phyloP scores from a whole-genome alignment of 2,797 vertebrate species.

The Trachops cirrhosus region DNA sequence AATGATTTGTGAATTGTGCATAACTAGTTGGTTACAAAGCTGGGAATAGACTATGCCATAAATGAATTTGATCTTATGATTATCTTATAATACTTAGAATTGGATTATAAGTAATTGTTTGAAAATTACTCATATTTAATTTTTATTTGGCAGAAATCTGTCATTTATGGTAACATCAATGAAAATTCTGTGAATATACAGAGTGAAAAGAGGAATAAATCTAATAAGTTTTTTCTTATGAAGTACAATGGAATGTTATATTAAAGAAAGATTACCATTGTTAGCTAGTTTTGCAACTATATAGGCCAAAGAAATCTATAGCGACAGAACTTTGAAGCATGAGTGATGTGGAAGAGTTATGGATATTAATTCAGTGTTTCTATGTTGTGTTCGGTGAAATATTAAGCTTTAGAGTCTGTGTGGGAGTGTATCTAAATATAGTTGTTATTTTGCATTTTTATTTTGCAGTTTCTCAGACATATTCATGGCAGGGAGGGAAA shows the following conservation, averaged over 20 bases:
- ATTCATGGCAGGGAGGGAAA: slow-evolving; percentile 10
- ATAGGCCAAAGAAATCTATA: slow-evolving; percentile 72
- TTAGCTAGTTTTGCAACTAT: slow-evolving; percentile 70
- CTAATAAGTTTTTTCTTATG: slow-evolving; percentile 42
- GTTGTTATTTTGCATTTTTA: slow-evolving; percentile 73
- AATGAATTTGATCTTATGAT: slow-evolving; percentile 44
- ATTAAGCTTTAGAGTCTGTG: slow-evolving; percentile 69
- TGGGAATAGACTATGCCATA: not conserved
- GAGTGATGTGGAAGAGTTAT: slow-evolving; percentile 73
- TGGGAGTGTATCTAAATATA: slow-evolving; percentile 75
- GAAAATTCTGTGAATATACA: slow-evolving; percentile 60
- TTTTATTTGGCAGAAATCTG: slow-evolving; percentile 54
- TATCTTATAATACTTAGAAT: slow-evolving; percentile 30
- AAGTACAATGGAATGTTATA: slow-evolving; percentile 43
- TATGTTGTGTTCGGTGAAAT: slow-evolving; percentile 71
- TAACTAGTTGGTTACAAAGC: not conserved
- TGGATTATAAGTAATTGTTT: slow-evolving; percentile 59
- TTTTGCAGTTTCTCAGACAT: slow-evolving; percentile 63
- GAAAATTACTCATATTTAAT: slow-evolving; percentile 61
- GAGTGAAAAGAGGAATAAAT: slow-evolving; percentile 59
- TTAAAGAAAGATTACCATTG: slow-evolving; percentile 66
- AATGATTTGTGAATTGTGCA: not conserved
- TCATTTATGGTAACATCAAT: slow-evolving; percentile 66
- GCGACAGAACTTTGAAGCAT: slow-evolving; percentile 65
- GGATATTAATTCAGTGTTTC: slow-evolving; percentile 75